Evolutionary conservation across 2,888 invertebrate genomes (phyloP).

Genomic region (Drosophila colorata): DNA sequence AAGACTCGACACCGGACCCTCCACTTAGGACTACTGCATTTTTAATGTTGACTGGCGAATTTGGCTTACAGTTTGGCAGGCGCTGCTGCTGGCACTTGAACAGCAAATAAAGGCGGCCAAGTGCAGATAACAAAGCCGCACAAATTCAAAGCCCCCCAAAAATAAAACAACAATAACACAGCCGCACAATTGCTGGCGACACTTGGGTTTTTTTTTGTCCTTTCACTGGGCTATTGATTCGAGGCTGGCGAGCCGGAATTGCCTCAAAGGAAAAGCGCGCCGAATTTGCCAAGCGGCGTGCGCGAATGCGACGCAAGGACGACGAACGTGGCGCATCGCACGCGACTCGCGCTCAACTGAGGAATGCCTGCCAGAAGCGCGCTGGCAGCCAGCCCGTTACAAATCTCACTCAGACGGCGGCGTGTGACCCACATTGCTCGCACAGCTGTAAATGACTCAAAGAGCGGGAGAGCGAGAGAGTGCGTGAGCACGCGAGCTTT

Average conservation of each 20-base stretch:
- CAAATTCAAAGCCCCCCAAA: conserved; percentile 1
- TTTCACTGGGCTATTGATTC: conserved; percentile 47
- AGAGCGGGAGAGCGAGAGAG: conserved; percentile 1
- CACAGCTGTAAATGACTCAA: conserved; percentile 38
- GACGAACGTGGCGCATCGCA: conserved; percentile 24
- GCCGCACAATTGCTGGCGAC: conserved; percentile 28
- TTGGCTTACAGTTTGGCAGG: conserved; percentile 43
- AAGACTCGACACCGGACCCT: conserved; percentile 4
- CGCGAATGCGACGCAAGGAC: conserved; percentile 4
- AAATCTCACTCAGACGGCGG: conserved; percentile 65
- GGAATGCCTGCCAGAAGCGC: neutral
- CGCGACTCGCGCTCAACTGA: conserved; percentile 41
- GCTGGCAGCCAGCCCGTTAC: neutral
- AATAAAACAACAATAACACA: conserved; percentile 7
- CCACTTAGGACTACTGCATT: conserved; percentile 67
- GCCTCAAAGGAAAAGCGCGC: conserved; percentile 59
- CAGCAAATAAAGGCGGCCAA: conserved; percentile 13
- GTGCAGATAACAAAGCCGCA: conserved; percentile 16
- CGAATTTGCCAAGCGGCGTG: conserved; percentile 36
- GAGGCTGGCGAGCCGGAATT: conserved; percentile 43
- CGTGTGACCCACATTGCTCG: conserved; percentile 68
- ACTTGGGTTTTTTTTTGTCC: conserved; percentile 22
- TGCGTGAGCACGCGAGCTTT: conserved; percentile 16
- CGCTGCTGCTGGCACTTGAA: conserved; percentile 29
- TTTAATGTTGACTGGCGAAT: conserved; percentile 63